Conservation (phyloP, 2,888 invertebrate genomes). For the Heliconius sara region DNA sequence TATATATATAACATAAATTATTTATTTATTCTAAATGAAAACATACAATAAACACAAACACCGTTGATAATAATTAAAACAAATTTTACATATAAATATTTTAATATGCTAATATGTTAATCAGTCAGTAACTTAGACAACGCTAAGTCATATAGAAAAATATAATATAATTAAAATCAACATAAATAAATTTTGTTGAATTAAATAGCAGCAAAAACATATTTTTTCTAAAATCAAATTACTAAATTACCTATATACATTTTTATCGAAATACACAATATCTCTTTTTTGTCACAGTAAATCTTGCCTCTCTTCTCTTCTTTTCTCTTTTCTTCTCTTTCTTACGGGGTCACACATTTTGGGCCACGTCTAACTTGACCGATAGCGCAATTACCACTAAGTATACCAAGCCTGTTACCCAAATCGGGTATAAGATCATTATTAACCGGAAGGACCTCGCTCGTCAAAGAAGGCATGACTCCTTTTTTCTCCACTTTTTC, state of each 20-base stretch:
- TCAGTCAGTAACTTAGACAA: constrained; percentile 15
- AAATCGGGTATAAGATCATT: constrained; percentile 33
- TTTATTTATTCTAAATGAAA: neutral
- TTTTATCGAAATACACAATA: too few species aligned
- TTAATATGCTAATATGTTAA: neutral
- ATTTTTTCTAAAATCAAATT: neutral
- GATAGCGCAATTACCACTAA: constrained; percentile 23
- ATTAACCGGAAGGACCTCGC: constrained; percentile 23
- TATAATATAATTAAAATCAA: constrained; percentile 2
- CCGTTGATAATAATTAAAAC: neutral
- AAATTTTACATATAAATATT: neutral
- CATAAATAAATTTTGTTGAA: neutral
- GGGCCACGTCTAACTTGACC: constrained; percentile 39
- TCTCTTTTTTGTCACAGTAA: too few species aligned
- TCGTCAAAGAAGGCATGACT: constrained; percentile 8
- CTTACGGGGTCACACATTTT: constrained; percentile 17
- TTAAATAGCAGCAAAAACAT: neutral
- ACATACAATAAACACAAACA: neutral
- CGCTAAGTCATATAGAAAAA: neutral
- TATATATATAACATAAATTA: neutral
- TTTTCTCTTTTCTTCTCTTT: neutral
- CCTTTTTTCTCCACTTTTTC: neutral
- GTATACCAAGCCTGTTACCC: constrained; percentile 27
- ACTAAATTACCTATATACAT: too few species aligned
- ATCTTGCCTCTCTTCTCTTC: too few species aligned